Conservation (phyloP, 35 echinoderm and acorn worm species). For the Anneissia japonica region DNA sequence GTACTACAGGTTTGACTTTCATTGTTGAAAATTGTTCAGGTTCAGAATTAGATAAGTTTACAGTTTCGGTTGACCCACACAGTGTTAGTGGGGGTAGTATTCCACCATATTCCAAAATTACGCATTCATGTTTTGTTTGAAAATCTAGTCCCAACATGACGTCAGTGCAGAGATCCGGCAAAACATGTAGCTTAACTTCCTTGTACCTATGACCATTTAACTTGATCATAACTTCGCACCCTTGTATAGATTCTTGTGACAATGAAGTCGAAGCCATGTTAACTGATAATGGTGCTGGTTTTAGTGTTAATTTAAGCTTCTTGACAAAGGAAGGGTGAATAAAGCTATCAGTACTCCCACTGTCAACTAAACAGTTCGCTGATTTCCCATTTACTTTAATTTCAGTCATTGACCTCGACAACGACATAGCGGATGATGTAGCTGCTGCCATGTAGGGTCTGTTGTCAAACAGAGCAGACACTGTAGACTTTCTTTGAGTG, state of each 20-base stretch:
- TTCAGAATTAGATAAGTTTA: neutral
- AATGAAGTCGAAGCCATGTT: slow-evolving; percentile 25
- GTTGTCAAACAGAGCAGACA: slow-evolving; percentile 26
- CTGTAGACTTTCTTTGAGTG: slow-evolving; percentile 5
- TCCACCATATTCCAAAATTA: slow-evolving; percentile 32
- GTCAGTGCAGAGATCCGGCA: slow-evolving; percentile 20
- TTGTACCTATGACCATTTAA: neutral
- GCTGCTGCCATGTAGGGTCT: neutral
- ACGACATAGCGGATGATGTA: slow-evolving; percentile 9
- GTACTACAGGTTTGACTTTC: slow-evolving; percentile 10
- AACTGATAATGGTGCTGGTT: slow-evolving; percentile 15
- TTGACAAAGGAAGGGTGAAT: slow-evolving; percentile 18
- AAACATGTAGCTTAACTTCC: neutral
- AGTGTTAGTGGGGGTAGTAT: slow-evolving; percentile 6
- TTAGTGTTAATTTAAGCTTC: slow-evolving; percentile 12
- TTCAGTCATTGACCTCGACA: slow-evolving; percentile 24
- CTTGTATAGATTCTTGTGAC: slow-evolving; percentile 6
- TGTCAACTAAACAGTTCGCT: slow-evolving; percentile 35
- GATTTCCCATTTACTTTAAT: slow-evolving; percentile 17
- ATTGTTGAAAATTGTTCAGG: neutral
- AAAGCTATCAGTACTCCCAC: slow-evolving; percentile 26
- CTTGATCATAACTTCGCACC: slow-evolving; percentile 20
- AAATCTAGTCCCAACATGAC: slow-evolving; percentile 30
- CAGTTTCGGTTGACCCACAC: neutral
- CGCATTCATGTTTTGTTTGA: slow-evolving; percentile 20